These are phyloP conservation scores for Dendrophyllia cribrosa DNA, from an alignment of 64 coral and sea anemone species.

Conservation along the genomic window DNA sequence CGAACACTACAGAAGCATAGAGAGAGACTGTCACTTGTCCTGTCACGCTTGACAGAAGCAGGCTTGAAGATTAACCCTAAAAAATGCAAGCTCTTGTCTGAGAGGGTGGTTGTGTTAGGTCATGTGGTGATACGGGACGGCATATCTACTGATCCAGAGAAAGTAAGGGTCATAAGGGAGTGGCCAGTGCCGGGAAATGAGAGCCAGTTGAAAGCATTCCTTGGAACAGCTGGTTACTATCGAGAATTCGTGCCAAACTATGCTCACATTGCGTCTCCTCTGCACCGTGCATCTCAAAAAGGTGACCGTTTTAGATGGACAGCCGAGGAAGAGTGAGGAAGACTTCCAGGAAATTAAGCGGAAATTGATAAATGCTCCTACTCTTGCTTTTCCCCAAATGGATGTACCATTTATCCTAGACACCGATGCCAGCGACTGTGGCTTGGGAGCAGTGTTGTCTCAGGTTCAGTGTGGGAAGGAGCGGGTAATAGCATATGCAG, in stretches of 20 bases:
- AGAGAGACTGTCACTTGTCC: conserved; percentile 21
- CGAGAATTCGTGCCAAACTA: conserved; percentile 35
- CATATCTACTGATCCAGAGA: conserved; percentile 72
- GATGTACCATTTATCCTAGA: conserved; percentile 68
- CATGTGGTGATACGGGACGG: conserved; percentile 55
- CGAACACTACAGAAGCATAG: conserved; percentile 38
- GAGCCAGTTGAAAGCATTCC: conserved; percentile 31
- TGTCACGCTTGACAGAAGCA: background rate
- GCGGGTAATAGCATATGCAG: conserved; percentile 52
- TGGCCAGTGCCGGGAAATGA: conserved; percentile 1
- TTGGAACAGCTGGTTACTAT: conserved; percentile 35
- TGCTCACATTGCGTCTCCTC: background rate
- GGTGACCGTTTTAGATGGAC: conserved; percentile 47
- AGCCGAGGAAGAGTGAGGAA: conserved; percentile 37
- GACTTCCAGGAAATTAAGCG: conserved; percentile 15
- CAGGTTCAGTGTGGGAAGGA: conserved; percentile 43
- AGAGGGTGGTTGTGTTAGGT: conserved; percentile 46
- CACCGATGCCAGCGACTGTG: conserved; percentile 58
- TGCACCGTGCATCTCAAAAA: conserved; percentile 15
- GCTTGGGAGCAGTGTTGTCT: conserved; percentile 64
- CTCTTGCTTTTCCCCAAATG: conserved; percentile 45
- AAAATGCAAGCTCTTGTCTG: conserved; percentile 62
- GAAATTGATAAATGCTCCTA: background rate
- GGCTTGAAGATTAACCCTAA: conserved; percentile 56
- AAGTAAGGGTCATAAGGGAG: conserved; percentile 38